phyloP scores from a whole-genome alignment of 1,140 invertebrate species.

The Drosophila sulfurigaster region DNA sequence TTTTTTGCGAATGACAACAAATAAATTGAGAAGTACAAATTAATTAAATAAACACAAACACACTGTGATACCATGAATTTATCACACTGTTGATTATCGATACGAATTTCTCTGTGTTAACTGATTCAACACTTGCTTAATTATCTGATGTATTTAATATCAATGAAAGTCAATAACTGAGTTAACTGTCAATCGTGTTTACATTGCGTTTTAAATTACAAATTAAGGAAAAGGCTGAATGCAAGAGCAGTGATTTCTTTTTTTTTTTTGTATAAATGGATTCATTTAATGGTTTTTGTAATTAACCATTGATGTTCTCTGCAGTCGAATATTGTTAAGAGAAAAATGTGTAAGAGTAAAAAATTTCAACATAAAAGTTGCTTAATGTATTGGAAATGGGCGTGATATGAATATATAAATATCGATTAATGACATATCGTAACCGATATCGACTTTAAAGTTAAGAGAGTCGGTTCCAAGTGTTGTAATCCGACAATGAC shows the following conservation, averaged over 20 bases:
- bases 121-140: background rate
- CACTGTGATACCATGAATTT: background rate
- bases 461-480: too few species aligned
- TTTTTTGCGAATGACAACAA: slow-evolving; percentile 1
- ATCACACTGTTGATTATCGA: background rate
- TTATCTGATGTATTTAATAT: background rate
- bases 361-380: too few species aligned
- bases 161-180: background rate
- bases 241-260: background rate
- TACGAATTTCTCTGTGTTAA: background rate
- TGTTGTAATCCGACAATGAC: too few species aligned
- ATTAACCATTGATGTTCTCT: too few species aligned
- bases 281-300: too few species aligned
- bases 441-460: too few species aligned
- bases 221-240: background rate
- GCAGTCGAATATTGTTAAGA: too few species aligned
- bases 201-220: background rate
- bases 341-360: too few species aligned
- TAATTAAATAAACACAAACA: slow-evolving; percentile 2
- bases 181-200: background rate
- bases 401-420: too few species aligned
- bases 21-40: background rate
- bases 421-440: too few species aligned
- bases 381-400: too few species aligned
- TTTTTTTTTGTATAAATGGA: too few species aligned